A percentile compares a stretch with the other conserved stretches of the same genome.
Conservation (phyloP, 2,888 invertebrate genomes). For the Mimachlamys varia region DNA sequence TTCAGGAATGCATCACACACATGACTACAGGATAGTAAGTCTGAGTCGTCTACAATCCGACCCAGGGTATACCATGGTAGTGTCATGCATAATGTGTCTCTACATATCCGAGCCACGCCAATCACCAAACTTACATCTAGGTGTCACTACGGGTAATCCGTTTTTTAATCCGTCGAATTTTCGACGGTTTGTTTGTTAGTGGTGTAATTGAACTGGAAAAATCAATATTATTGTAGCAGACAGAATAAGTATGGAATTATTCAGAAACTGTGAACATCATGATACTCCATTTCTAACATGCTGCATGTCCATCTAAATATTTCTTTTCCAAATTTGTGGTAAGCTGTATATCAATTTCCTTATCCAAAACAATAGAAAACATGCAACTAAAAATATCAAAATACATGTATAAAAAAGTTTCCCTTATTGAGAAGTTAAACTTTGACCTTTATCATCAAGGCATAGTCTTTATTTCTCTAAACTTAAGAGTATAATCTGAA, state of each 20-base stretch:
- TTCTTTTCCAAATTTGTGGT: background rate
- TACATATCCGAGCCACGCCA: slow-evolving; percentile 24
- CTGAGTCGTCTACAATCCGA: background rate
- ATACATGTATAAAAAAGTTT: too few species aligned
- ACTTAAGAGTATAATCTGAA: too few species aligned
- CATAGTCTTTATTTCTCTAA: too few species aligned
- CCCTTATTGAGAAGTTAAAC: too few species aligned
- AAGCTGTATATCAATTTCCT: background rate
- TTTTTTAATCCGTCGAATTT: slow-evolving; percentile 9
- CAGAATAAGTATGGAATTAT: background rate
- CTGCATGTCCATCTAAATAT: background rate
- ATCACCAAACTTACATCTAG: slow-evolving; percentile 19
- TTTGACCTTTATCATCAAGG: too few species aligned
- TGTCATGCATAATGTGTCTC: slow-evolving; percentile 10
- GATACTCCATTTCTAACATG: background rate
- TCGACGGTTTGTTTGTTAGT: background rate
- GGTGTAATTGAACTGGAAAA: background rate
- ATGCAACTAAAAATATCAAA: too few species aligned
- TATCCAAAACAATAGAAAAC: background rate
- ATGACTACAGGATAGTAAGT: background rate
- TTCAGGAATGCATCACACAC: background rate
- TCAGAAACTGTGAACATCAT: background rate
- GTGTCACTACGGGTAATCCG: background rate
- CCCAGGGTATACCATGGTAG: background rate
- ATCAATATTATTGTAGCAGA: background rate